Evolutionary conservation across 1,140 invertebrate species (phyloP), one percentile per base, ranked within the genome.

Genomic region (Drosophila trapezifrons): DNA sequence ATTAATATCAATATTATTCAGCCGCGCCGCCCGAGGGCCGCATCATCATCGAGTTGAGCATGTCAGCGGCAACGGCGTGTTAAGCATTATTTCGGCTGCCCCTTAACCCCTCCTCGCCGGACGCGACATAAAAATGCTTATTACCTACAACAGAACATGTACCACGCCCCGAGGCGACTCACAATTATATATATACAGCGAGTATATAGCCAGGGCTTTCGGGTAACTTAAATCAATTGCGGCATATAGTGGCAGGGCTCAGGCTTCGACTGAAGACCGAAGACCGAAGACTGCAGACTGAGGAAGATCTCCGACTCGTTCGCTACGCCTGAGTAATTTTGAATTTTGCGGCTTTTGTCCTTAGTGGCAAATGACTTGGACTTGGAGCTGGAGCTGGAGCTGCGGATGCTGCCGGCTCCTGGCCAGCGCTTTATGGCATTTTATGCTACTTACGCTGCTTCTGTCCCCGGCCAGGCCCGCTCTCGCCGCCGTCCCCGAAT

Each of bases 1-100:
- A 90, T 90, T 90, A 90, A 83, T 86, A 74, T 90, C 85, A 83
- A 90, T 90, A 90, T 90, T 77, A 80, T 90, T 86, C 82, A 80
- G 67, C 32, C 49, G 40, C 35, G 32, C 64, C 32, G 64, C 67
- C 72, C 22, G 43, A 25, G 38, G 65, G 71, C 66, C 60, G 62
- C 73, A 22, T 45, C 59, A 57, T 72, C 80, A 60, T 81, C 79
- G 60, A 62, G 64, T 52, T 27, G 45, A 63, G 56, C 52, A 71
- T 52, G 46, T 45, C 73, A 73, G 29, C 56, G 62, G 57, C 75
- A 78, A 47, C 74, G 37, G 78, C 47, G 69, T 74, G 82, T 85
- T 82, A 85, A 85, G 82, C 80, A 83, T 78, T 78, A 57, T 35
- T 29, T 60, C 74, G 69, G 42, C 63, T 65, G 52, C 64, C 80